Percentiles rank a stretch among this genome's conserved stretches.
Evolutionary conservation across 2,888 invertebrate genomes (phyloP).

Genomic region (Eupithecia abbreviata): DNA sequence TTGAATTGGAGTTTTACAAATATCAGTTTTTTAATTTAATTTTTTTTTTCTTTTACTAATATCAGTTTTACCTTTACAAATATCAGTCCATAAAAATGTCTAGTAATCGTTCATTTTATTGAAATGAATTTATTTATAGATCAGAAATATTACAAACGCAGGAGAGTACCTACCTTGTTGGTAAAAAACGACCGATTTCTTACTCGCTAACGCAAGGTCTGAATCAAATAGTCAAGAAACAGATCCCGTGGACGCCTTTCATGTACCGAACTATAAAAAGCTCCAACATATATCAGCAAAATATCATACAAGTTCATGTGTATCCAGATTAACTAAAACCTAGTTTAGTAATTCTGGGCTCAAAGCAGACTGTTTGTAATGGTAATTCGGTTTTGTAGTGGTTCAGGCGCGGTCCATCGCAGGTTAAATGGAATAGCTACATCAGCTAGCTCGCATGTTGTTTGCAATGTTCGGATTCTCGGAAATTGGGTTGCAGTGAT

Average conservation of each 20-base stretch:
- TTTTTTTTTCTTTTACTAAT: no score
- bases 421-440: slow-evolving; percentile 14
- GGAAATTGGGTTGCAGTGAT: neutral
- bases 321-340: slow-evolving; percentile 21
- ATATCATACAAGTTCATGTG: slow-evolving; percentile 6
- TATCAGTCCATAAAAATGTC: neutral
- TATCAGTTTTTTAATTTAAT: no score
- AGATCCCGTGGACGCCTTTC: neutral
- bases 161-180: no score
- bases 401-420: slow-evolving; percentile 19
- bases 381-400: slow-evolving; percentile 40
- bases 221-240: neutral
- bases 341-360: slow-evolving; percentile 25
- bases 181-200: no score
- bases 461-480: neutral
- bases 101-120: neutral
- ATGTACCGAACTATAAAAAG: neutral
- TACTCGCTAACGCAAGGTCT: neutral
- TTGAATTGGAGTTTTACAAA: neutral
- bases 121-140: neutral
- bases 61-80: no score
- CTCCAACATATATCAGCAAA: neutral
- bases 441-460: neutral
- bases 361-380: slow-evolving; percentile 36
- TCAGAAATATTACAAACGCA: neutral